Evolutionary conservation across 1,140 invertebrate species (phyloP), one percentile per base, ranked within the genome.

Genomic region (Euwallacea similis): DNA sequence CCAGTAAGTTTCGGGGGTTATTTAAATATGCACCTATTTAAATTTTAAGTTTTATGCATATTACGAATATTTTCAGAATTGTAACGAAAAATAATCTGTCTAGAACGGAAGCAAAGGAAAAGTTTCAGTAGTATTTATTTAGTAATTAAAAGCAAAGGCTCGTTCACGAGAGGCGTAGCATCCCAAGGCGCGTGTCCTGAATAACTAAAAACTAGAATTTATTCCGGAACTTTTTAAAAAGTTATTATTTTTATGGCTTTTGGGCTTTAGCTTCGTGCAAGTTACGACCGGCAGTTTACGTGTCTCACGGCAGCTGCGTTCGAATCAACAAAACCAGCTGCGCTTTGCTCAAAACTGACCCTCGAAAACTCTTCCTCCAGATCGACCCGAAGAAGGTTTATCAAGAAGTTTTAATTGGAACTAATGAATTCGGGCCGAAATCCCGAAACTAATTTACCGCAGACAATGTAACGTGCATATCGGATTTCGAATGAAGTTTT

Each of bases 201-300:
- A 53, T 65, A 54, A 33, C 47, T 21, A 65, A 65, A 13, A 65
- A 65, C 15, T 42, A 53, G 41, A 65, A 65, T 65, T 65, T 65
- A 65, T 65, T 65, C 46, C 13, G 47, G 47, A 65, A 65, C 46
- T 65, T 65, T 65, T 65, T 65, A 65, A 54, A 65, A 65, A 54
- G 62, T 54, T 65, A 54, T 54, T 65, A 65, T 65, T 65, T 65
- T 65, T 65, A 65, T 65, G 62, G 47, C 50, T 33, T 54, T 42
- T 15, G 41, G 62, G 47, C 62, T 53, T 65, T 65, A 65, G 50
- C 62, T 65, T 41, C 13, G 62, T 53, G 62, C 58, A 53, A n/a
- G 50, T 15, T 15, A 53, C 3, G 15, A 53, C 11, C 15, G 50
- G 50, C 50, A 6, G 4, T 53, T 33, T 53, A 53, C 11, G 50